Base-by-base conservation (phyloP, 2,888 invertebrate genomes). In the Theodoxus fluviatilis region DNA sequence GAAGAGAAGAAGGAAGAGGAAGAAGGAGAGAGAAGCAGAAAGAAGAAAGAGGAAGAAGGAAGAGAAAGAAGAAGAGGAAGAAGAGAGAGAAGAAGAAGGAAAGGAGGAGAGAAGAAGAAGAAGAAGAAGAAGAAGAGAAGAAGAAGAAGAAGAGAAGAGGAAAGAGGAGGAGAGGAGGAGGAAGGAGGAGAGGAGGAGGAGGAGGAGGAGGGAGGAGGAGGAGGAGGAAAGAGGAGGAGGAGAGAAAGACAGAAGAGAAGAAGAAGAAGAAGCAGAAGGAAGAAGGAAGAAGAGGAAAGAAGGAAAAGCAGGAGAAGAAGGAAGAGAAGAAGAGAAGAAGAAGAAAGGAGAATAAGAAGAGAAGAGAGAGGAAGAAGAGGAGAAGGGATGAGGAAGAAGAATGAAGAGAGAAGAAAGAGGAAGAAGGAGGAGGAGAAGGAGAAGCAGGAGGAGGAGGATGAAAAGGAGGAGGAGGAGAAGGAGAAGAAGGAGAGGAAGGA, bases 151-250 rank as follows among this genome's bases (percentile, higher is more conserved):
- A 64, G 38, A 25, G 40, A 64, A n/a, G 9, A 25, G 38, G 38
- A 25, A 40, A 64, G 64, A 33, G 65, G 47, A 28, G 9, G 47
- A 65, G 43, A 15, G 47, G 47, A 31, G 12, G 47, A 47, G 65
- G 7, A 47, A 43, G 47, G 12, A 31, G 47, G 65, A 25, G 47
- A 47, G 7, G 38, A 57, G n/a, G n/a, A n/a, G n/a, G n/a, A n/a
- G n/a, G n/a, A n/a, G n/a, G n/a, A n/a, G n/a, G n/a, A n/a, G n/a
- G n/a, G n/a, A n/a, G n/a, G n/a, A n/a, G n/a, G n/a, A n/a, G n/a
- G n/a, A n/a, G n/a, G n/a, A n/a, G n/a, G n/a, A n/a, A n/a, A n/a
- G n/a, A n/a, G n/a, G n/a, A n/a, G n/a, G n/a, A n/a, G n/a, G n/a
- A n/a, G n/a, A n/a, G 6, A 28, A 28, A 33, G 33, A 7, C 6